Evolutionary conservation across 2,888 invertebrate genomes (phyloP).

Genomic region (Sarcophaga caerulescens): DNA sequence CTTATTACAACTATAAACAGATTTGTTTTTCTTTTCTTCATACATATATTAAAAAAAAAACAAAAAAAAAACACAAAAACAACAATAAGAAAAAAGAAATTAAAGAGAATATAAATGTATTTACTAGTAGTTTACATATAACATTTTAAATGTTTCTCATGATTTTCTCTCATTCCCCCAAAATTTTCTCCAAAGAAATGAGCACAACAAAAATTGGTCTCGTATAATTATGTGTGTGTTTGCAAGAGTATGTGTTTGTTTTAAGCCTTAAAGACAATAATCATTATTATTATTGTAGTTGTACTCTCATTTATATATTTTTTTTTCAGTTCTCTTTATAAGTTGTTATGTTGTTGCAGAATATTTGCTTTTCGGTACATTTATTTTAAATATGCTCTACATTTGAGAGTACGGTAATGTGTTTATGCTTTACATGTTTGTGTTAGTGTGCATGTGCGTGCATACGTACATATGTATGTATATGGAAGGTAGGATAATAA

Average conservation of each 20-base stretch:
- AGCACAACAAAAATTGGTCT: neutral
- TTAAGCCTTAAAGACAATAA: conserved; percentile 39
- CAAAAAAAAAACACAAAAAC: neutral
- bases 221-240: neutral
- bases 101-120: neutral
- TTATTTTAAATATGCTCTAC: conserved; percentile 49
- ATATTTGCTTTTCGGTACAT: conserved; percentile 34
- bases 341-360: no score
- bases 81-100: neutral
- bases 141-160: conserved; percentile 16
- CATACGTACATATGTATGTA: no score
- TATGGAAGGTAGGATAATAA: no score
- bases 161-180: neutral
- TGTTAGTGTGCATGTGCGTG: no score
- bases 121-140: conserved; percentile 20
- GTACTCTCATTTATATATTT: conserved; percentile 1
- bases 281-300: conserved; percentile 26
- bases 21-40: neutral
- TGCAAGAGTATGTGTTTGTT: conserved; percentile 1
- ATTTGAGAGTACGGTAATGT: conserved; percentile 15
- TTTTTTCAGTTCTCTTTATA: neutral
- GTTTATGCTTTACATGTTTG: no score
- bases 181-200: neutral
- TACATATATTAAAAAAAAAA: conserved; percentile 3
- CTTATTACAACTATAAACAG: neutral